phyloP scores from a whole-genome alignment of 1,140 invertebrate genomes.

The Danaus melanippus region DNA sequence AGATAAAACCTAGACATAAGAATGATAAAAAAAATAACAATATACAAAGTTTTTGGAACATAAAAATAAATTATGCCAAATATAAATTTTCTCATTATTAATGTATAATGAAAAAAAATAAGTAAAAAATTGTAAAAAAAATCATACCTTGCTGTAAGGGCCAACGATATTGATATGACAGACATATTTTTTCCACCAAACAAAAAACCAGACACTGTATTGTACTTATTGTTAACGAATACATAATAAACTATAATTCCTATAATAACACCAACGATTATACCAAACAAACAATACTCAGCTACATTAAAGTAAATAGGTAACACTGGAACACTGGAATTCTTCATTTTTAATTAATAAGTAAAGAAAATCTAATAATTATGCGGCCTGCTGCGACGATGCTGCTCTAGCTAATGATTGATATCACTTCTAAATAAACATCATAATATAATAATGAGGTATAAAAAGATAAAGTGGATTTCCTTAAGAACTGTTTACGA shows the following conservation, averaged over 20 bases:
- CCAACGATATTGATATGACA: conserved; percentile 50
- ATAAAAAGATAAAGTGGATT: conserved; percentile 54
- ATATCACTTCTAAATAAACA: conserved; percentile 34
- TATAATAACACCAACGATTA: conserved; percentile 58
- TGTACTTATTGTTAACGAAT: conserved; percentile 56
- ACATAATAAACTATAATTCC: conserved; percentile 60
- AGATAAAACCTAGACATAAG: no score
- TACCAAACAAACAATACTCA: conserved; percentile 63
- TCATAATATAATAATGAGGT: conserved; percentile 33
- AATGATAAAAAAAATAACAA: conserved; percentile 3
- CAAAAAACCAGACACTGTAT: conserved; percentile 52
- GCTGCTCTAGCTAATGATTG: conserved; percentile 25
- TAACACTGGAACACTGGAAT: conserved; percentile 29
- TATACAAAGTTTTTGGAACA: conserved; percentile 2
- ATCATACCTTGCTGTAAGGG: conserved; percentile 56
- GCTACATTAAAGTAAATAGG: conserved; percentile 65
- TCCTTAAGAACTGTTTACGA: conserved; percentile 48
- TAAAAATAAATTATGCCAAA: conserved; percentile 3
- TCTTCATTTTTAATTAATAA: conserved; percentile 37
- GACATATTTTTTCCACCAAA: conserved; percentile 68
- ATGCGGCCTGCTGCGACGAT: conserved; percentile 14
- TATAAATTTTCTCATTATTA: neutral
- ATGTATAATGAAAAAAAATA: neutral
- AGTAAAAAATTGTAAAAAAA: conserved; percentile 7
- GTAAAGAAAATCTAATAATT: conserved; percentile 16